These are phyloP conservation scores for Calliphora vicina DNA, from an alignment of 1,140 invertebrate genomes.

Conservation along the genomic window DNA sequence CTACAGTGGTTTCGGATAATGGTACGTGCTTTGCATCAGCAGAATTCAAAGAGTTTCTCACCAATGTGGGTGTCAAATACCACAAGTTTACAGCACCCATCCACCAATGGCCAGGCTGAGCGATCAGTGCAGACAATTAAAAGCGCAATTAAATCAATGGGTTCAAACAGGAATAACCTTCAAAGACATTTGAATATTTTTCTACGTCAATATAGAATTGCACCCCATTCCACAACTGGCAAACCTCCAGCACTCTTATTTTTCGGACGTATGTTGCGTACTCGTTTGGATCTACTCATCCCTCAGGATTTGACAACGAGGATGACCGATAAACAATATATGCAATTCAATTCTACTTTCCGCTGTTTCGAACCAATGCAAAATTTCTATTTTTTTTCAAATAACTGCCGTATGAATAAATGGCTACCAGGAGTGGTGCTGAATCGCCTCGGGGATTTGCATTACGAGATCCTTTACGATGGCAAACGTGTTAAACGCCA, in stretches of 20 bases:
- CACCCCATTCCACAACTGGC: too few species aligned
- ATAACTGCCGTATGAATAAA: background rate
- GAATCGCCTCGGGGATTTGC: background rate
- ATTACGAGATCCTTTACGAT: background rate
- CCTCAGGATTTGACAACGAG: constrained; percentile 4
- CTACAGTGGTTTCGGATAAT: constrained; percentile 44
- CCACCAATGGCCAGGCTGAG: too few species aligned
- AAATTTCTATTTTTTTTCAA: background rate
- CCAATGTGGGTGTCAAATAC: background rate
- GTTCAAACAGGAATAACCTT: too few species aligned
- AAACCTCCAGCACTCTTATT: background rate
- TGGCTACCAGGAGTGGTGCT: background rate
- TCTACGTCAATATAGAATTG: too few species aligned
- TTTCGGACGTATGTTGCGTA: background rate
- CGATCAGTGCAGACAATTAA: too few species aligned
- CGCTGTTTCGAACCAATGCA: background rate
- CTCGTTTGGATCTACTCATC: background rate
- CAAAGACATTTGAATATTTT: too few species aligned
- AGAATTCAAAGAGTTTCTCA: constrained; percentile 7
- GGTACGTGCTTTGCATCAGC: constrained; percentile 21
- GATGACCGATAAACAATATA: constrained; percentile 9
- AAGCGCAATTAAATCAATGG: too few species aligned
- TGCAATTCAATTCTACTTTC: constrained; percentile 9
- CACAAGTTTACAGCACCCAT: background rate
- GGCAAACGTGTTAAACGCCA: background rate